Conservation (phyloP, 2,888 invertebrate species). For the Pyrocoelia pectoralis region DNA sequence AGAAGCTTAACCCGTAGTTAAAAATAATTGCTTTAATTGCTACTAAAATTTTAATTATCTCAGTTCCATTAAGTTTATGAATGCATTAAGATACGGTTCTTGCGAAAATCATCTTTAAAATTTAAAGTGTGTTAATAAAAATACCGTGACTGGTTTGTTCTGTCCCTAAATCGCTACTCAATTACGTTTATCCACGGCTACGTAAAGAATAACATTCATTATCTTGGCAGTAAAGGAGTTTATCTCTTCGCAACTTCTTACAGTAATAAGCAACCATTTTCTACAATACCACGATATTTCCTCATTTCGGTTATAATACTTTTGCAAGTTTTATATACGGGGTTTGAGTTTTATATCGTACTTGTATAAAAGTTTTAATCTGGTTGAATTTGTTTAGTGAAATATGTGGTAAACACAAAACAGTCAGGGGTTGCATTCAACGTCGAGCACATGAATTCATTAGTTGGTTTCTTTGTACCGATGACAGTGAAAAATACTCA, state of each 20-base stretch:
- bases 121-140: constrained; percentile 2
- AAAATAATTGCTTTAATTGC: not conserved
- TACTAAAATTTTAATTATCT: constrained; percentile 3
- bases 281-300: constrained; percentile 19
- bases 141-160: constrained; percentile 20
- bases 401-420: constrained; percentile 15
- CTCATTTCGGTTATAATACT: constrained; percentile 23
- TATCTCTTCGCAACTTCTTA: constrained; percentile 24
- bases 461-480: constrained; percentile 9
- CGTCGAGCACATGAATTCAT: constrained; percentile 12
- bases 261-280: constrained; percentile 21
- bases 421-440: constrained; percentile 11
- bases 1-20: not conserved
- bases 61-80: not conserved
- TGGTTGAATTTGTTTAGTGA: constrained; percentile 13
- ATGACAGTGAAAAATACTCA: constrained; percentile 21
- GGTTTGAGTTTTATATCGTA: constrained; percentile 14
- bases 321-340: constrained; percentile 16
- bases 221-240: constrained; percentile 22
- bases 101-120: too few species aligned
- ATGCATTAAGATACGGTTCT: not conserved
- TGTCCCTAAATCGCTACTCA: constrained; percentile 17
- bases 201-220: constrained; percentile 24
- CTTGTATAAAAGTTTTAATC: constrained; percentile 25
- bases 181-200: constrained; percentile 28